Conservation (phyloP, 2,113 vertebrate species). For the Cyprinus carpio region DNA sequence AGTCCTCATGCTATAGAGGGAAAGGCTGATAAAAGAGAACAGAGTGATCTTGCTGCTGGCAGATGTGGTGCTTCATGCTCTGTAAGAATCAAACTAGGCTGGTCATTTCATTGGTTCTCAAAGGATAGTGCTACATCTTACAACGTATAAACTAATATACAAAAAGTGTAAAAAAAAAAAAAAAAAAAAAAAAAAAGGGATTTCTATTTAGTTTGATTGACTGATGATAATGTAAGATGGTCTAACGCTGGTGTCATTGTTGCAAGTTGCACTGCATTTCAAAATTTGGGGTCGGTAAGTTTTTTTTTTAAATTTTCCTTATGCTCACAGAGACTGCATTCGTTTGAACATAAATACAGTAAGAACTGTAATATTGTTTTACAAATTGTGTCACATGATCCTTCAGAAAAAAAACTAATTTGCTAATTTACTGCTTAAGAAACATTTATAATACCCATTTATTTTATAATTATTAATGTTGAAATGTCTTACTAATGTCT, state of each 20-base stretch:
- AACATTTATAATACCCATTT: no score
- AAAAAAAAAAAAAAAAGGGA: neutral
- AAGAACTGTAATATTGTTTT: neutral
- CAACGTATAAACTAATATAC: neutral
- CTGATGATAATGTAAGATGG: neutral
- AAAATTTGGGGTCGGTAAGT: neutral
- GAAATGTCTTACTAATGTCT: no score
- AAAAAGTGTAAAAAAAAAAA: neutral
- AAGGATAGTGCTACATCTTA: neutral
- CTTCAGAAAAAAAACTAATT: neutral
- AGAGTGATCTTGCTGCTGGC: conserved; percentile 25
- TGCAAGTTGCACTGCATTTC: neutral
- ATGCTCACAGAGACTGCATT: neutral
- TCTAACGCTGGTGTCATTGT: neutral
- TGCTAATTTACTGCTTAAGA: no score
- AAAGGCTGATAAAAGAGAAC: neutral
- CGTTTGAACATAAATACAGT: neutral
- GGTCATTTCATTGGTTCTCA: neutral
- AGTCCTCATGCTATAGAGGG: neutral
- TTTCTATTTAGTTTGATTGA: neutral
- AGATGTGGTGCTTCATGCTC: conserved; percentile 14
- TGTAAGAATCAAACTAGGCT: conserved; percentile 16
- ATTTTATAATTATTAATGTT: no score
- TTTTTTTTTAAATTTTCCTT: neutral
- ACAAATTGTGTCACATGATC: neutral